Evolutionary conservation across 2,797 vertebrate genomes (phyloP).

Genomic region (Myripristis jacobus): DNA sequence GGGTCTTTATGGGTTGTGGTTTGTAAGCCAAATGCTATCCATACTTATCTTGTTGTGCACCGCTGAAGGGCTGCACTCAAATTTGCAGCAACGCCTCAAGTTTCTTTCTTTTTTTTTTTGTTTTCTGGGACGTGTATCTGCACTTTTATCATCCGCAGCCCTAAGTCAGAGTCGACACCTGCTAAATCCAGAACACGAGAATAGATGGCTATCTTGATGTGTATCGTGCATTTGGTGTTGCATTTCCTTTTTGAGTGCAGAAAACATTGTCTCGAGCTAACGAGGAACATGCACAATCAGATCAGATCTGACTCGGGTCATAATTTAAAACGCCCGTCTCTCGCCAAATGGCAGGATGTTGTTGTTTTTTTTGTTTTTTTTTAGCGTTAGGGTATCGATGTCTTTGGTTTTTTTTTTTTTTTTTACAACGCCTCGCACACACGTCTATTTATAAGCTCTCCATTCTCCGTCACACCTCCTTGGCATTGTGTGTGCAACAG

Average conservation of each 20-base stretch:
- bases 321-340: neutral
- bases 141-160: too few relatives aligned
- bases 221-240: neutral
- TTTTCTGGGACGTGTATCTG: too few relatives aligned
- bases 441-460: slow-evolving; percentile 41
- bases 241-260: neutral
- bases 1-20: too few relatives aligned
- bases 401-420: slow-evolving; percentile 2
- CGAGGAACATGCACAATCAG: too few relatives aligned
- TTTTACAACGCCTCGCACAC: slow-evolving; percentile 6
- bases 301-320: too few relatives aligned
- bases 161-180: neutral
- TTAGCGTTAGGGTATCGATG: neutral
- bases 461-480: slow-evolving; percentile 38
- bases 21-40: too few relatives aligned
- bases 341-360: neutral
- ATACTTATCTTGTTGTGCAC: too few relatives aligned
- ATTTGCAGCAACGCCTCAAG: too few relatives aligned
- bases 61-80: too few relatives aligned
- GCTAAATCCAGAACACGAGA: neutral
- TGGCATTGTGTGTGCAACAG: slow-evolving; percentile 35
- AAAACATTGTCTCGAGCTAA: too few relatives aligned
- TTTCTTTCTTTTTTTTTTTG: too few relatives aligned
- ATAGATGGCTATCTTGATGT: neutral
- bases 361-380: too few relatives aligned